Conservation (phyloP, 2,888 invertebrate genomes). For the Meteorus cinctellus region DNA sequence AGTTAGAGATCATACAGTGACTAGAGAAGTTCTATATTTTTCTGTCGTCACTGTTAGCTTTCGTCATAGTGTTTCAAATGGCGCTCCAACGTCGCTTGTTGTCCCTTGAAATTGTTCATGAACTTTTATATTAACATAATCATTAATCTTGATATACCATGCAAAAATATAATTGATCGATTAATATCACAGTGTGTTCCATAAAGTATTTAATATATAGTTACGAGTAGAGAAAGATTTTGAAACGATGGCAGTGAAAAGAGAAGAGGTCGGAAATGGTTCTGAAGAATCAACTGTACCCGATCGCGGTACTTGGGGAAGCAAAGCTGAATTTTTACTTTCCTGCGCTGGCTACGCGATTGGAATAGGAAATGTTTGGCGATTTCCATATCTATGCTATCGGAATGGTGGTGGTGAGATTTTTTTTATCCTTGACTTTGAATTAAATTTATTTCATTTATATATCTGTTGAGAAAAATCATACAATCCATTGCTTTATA, state of each 20-base stretch:
- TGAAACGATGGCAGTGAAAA: slow-evolving; percentile 46
- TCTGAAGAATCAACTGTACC: slow-evolving; percentile 61
- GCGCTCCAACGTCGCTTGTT: neutral
- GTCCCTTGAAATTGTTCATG: neutral
- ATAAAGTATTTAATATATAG: neutral
- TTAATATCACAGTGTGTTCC: neutral
- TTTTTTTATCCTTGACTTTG: neutral
- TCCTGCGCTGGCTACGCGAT: slow-evolving; percentile 90
- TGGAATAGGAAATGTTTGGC: slow-evolving; percentile 90
- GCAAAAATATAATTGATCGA: neutral
- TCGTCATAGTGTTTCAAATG: slow-evolving; percentile 14
- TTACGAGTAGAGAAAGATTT: neutral
- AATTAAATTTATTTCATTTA: neutral
- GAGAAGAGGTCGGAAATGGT: slow-evolving; percentile 26
- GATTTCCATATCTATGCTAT: slow-evolving; percentile 90
- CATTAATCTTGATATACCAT: neutral
- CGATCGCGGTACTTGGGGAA: slow-evolving; percentile 82
- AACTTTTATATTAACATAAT: neutral
- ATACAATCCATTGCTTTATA: slow-evolving; percentile 1
- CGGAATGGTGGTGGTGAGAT: slow-evolving; percentile 87
- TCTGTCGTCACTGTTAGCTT: slow-evolving; percentile 11
- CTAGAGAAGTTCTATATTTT: slow-evolving; percentile 48
- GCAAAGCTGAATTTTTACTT: slow-evolving; percentile 85
- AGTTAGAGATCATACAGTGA: slow-evolving; percentile 56
- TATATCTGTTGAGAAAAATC: neutral